Evolutionary conservation across 1,140 invertebrate genomes (phyloP).

Genomic region (Anagrus nilaparvatae): DNA sequence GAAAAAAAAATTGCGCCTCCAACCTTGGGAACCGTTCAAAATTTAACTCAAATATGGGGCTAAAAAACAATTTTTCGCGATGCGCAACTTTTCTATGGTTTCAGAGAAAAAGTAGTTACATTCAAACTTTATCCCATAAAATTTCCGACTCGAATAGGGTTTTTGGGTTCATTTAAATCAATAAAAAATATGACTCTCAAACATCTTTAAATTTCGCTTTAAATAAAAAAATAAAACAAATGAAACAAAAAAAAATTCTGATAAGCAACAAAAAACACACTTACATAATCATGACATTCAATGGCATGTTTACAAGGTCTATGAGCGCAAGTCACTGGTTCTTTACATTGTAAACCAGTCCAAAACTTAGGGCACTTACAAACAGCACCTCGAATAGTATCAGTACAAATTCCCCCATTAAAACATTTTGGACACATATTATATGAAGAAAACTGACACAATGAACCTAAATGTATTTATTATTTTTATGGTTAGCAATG

Average conservation of each 20-base stretch:
- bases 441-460: slow-evolving; percentile 21
- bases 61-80: too few relatives aligned
- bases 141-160: too few relatives aligned
- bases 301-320: slow-evolving; percentile 47
- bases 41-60: too few relatives aligned
- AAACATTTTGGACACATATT: slow-evolving; percentile 41
- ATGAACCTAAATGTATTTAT: slow-evolving; percentile 19
- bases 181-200: too few relatives aligned
- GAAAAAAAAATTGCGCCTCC: too few relatives aligned
- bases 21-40: too few relatives aligned
- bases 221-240: slow-evolving; percentile 7
- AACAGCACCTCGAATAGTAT: slow-evolving; percentile 42
- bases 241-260: slow-evolving; percentile 6
- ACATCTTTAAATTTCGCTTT: too few relatives aligned
- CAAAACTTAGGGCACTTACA: slow-evolving; percentile 49
- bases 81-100: too few relatives aligned
- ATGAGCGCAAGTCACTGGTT: slow-evolving; percentile 40
- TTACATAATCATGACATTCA: slow-evolving; percentile 51
- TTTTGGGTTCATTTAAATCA: too few relatives aligned
- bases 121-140: too few relatives aligned
- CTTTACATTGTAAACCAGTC: slow-evolving; percentile 42
- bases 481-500: neutral
- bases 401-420: slow-evolving; percentile 50
- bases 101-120: too few relatives aligned
- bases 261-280: slow-evolving; percentile 27